Evolutionary conservation across 2,113 vertebrate species (phyloP).

Genomic region (Mionectes macconnelli): DNA sequence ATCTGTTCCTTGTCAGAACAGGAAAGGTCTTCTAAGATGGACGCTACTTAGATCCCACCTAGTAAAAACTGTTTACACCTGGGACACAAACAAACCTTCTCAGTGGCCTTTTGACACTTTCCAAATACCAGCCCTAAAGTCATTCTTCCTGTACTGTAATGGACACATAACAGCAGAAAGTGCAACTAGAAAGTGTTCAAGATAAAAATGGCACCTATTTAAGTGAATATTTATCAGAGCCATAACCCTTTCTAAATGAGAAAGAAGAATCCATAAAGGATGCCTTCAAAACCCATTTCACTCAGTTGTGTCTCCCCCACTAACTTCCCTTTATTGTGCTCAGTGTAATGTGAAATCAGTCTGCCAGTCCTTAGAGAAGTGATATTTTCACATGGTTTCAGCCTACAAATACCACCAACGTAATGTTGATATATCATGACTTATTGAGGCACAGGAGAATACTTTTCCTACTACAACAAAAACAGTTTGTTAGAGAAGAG

Average conservation of each 20-base stretch:
- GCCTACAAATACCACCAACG: background rate
- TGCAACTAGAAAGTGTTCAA: accelerated
- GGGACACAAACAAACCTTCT: background rate
- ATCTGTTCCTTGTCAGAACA: background rate
- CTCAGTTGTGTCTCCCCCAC: accelerated
- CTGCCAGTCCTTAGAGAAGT: accelerated
- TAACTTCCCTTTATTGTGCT: background rate
- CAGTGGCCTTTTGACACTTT: background rate
- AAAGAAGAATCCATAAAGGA: background rate
- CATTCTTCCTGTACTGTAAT: background rate
- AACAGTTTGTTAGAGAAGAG: background rate
- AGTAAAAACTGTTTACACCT: background rate
- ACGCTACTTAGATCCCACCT: background rate
- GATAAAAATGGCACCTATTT: background rate
- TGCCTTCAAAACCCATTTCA: background rate
- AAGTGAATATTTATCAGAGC: background rate
- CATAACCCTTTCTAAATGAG: background rate
- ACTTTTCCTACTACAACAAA: background rate
- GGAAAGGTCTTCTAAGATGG: background rate
- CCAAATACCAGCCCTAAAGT: background rate
- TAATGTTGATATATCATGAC: background rate
- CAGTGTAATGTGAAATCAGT: accelerated
- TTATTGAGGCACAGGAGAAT: background rate
- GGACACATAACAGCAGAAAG: accelerated
- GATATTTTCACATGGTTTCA: background rate